Conservation (phyloP, 2,888 invertebrate genomes). For the Fragum sueziense region DNA sequence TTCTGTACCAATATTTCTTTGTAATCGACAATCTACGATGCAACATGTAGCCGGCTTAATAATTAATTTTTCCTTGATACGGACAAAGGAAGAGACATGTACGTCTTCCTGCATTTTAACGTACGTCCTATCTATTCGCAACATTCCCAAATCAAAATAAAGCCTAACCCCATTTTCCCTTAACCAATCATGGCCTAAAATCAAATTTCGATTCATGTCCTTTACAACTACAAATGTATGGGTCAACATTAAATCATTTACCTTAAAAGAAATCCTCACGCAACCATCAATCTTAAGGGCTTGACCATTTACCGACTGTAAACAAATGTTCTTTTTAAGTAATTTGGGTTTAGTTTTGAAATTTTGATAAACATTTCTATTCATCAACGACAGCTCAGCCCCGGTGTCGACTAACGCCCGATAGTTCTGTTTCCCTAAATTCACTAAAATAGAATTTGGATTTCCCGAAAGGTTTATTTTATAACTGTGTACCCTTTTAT, state of each 20-base stretch:
- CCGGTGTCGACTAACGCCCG: background rate
- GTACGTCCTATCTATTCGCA: background rate
- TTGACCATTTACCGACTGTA: conserved; percentile 4
- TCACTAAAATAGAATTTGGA: conserved; percentile 15
- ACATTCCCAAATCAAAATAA: conserved; percentile 9
- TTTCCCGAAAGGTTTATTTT: conserved; percentile 11
- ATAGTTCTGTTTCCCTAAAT: conserved; percentile 24
- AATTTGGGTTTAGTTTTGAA: conserved; percentile 1
- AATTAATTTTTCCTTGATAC: background rate
- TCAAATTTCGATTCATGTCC: conserved; percentile 24
- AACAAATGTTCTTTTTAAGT: background rate
- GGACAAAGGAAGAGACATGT: background rate
- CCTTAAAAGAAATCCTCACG: background rate
- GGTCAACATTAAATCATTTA: background rate
- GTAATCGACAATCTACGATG: background rate
- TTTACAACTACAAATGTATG: conserved; percentile 29
- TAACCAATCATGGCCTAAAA: conserved; percentile 35
- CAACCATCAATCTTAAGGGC: conserved; percentile 3
- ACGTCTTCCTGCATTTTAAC: background rate
- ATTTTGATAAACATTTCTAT: background rate
- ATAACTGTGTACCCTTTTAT: background rate
- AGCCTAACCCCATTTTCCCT: background rate
- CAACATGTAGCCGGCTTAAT: background rate
- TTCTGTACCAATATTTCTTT: background rate
- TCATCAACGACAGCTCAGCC: background rate